Conservation (phyloP, 2,113 vertebrate genomes). For the Dasyornis broadbenti region DNA sequence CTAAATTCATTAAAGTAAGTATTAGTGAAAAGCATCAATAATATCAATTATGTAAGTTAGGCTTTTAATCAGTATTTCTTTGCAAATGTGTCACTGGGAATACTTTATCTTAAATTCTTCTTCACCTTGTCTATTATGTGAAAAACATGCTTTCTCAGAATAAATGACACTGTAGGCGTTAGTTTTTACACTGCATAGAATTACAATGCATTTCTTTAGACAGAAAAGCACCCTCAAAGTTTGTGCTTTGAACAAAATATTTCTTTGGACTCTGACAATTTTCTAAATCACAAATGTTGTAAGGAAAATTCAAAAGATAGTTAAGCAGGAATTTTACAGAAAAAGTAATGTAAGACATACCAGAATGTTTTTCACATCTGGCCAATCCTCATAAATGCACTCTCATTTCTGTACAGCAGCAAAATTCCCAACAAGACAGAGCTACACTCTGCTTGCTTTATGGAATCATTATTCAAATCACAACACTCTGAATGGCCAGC, state of each 20-base stretch:
- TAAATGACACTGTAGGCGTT: background rate
- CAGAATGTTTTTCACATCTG: background rate
- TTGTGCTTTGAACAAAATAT: background rate
- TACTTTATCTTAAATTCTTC: slow-evolving; percentile 8
- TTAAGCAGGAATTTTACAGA: background rate
- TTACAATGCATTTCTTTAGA: background rate
- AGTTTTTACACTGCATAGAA: slow-evolving; percentile 10
- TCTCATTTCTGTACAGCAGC: background rate
- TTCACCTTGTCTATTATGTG: slow-evolving; percentile 11
- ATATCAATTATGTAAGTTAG: background rate
- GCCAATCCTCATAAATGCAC: background rate
- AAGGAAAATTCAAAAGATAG: background rate
- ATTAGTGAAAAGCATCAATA: background rate
- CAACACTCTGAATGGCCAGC: background rate
- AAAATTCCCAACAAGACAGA: background rate
- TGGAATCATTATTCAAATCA: background rate
- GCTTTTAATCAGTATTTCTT: background rate
- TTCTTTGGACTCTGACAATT: background rate
- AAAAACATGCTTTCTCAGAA: slow-evolving; percentile 24
- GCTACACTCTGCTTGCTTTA: background rate
- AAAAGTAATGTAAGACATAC: background rate
- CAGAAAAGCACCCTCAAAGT: background rate
- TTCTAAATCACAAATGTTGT: background rate
- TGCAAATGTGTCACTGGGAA: background rate
- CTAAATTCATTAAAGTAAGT: background rate